phyloP scores from a whole-genome alignment of 2,113 vertebrate species.

The Plecotus auritus region DNA sequence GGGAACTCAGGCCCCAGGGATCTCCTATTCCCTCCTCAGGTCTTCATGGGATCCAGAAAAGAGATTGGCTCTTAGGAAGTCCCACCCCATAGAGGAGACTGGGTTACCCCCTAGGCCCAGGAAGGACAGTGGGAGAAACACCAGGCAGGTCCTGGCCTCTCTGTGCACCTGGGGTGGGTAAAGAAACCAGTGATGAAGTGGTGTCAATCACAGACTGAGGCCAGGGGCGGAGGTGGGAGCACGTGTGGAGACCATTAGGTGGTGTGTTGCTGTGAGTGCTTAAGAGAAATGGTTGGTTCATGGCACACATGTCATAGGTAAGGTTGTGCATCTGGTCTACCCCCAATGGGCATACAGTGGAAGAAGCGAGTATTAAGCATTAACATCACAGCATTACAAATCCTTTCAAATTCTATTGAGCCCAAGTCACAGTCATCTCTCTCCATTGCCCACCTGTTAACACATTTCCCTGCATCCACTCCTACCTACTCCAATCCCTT shows the following conservation, averaged over 20 bases:
- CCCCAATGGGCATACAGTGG: background rate
- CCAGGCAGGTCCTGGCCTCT: background rate
- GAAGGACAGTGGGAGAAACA: background rate
- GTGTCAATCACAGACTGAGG: background rate
- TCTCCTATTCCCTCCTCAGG: background rate
- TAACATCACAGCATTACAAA: background rate
- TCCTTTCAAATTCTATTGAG: background rate
- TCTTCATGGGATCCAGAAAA: background rate
- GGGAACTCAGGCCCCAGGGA: background rate
- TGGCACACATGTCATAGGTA: rapidly evolving
- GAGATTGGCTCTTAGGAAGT: background rate
- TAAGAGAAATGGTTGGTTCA: rapidly evolving
- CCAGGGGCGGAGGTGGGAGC: rapidly evolving
- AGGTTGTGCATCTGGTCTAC: background rate
- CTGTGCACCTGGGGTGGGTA: background rate
- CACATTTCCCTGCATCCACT: background rate
- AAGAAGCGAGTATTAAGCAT: background rate
- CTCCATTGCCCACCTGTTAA: too few relatives aligned
- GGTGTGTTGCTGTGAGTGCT: rapidly evolving
- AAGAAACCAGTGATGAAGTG: too few relatives aligned
- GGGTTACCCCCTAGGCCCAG: background rate
- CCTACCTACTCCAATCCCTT: too few relatives aligned
- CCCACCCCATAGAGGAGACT: background rate
- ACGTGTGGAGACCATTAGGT: rapidly evolving
- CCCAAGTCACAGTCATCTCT: background rate